A percentile compares a stretch with the other conserved stretches of the same genome.
phyloP scores from a whole-genome alignment of 2,113 vertebrate species.

The Brachionichthys hirsutus region DNA sequence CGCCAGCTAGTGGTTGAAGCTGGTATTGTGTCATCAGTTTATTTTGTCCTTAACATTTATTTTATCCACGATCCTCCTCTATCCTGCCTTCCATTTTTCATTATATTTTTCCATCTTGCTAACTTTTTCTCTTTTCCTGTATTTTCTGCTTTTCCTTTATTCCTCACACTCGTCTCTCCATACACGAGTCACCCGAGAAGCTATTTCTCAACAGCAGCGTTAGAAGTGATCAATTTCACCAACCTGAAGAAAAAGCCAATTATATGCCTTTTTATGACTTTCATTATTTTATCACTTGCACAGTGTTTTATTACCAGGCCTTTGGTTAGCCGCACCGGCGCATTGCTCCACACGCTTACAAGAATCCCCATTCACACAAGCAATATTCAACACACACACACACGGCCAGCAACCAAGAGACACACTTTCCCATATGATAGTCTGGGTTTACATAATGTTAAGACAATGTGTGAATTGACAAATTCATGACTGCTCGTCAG shows the following conservation, averaged over 20 bases:
- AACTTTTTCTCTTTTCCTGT: too few relatives aligned
- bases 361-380: background rate
- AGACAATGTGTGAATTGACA: conserved; percentile 10
- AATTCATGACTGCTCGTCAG: conserved; percentile 42
- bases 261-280: conserved; percentile 70
- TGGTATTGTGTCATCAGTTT: conserved; percentile 6
- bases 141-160: conserved; percentile 2
- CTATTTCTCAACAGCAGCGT: conserved; percentile 47
- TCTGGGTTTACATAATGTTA: background rate
- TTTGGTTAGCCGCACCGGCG: conserved; percentile 27
- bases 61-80: background rate
- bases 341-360: conserved; percentile 29
- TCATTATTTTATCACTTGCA: conserved; percentile 65
- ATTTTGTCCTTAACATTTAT: background rate
- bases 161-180: conserved; percentile 21
- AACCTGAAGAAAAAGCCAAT: conserved; percentile 70
- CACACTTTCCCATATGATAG: background rate
- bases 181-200: conserved; percentile 20
- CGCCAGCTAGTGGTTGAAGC: conserved; percentile 42
- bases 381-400: conserved; percentile 12
- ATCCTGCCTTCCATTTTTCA: background rate
- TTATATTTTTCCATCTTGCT: conserved; percentile 4
- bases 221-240: conserved; percentile 59
- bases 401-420: background rate
- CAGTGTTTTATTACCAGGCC: conserved; percentile 46